Base-by-base conservation (phyloP, 2,113 vertebrate species). In the Furnarius figulus region DNA sequence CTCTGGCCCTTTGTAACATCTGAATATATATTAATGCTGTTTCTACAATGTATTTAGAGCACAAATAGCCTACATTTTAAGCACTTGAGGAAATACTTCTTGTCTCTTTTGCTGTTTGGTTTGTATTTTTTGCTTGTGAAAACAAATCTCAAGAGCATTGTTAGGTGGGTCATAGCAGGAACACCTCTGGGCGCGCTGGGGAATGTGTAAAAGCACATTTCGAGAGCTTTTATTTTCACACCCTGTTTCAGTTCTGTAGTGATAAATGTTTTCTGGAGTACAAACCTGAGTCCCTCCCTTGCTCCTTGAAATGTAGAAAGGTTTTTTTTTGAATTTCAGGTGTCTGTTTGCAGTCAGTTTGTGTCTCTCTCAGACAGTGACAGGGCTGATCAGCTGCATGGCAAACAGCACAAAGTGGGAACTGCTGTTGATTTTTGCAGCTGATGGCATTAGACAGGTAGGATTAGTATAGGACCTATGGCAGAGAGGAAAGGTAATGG, bases 201-300 rank as follows among this genome's bases (percentile, higher is more conserved):
- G 89, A 95, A 72, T 21, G 77, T 73, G 84, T 68, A 81, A 94
- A 95, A 88, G 76, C 90, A 86, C 76, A 31, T 86, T 95, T 95
- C 3, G 12, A 97, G 94, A 87, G 80, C 80, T 96, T 96, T 89
- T 95, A 68, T 96, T 95, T 95, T 95, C 87, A 85, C 76, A 72
- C 92, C 27, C 0, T 77, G 71, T 92, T 91, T 90, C 58, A 65
- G 78, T 67, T 87, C 50, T 84, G 46, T 83, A 85, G 90, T 55
- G 85, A 93, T 89, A 92, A 96, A 84, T 85, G 95, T 79, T 95
- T 97, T 87, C 91, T 92, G 89, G 76, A 88, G 40, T 87, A 76
- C 78, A 82, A 67, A 85, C 88, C 62, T 90, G 66, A 90, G 89
- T 90, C 58, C 17, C 20, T 78, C 72, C 80, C 79, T 85, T 14